Conservation (phyloP, 2,888 invertebrate species). For the Oscheius onirici region DNA sequence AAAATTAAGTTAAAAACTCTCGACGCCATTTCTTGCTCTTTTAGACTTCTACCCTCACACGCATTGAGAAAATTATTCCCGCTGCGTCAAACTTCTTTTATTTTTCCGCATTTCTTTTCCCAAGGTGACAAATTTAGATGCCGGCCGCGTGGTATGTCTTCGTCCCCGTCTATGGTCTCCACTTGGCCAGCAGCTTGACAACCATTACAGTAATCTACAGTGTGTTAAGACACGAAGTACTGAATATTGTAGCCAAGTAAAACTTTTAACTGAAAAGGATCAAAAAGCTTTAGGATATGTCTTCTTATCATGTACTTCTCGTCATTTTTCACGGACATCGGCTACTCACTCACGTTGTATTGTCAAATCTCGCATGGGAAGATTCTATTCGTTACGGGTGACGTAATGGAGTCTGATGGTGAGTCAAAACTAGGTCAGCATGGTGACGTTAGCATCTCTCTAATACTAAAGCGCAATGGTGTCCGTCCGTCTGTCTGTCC, state of each 20-base stretch:
- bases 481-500: no score
- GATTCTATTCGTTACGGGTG: background rate
- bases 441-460: no score
- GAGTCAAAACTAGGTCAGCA: background rate
- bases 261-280: background rate
- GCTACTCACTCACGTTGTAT: constrained; percentile 7
- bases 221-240: constrained; percentile 6
- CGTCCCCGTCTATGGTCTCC: constrained; percentile 13
- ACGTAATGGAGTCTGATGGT: background rate
- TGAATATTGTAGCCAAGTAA: constrained; percentile 16
- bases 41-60: no score
- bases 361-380: constrained; percentile 14
- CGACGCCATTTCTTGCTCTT: no score
- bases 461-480: no score
- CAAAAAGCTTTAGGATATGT: background rate
- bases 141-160: constrained; percentile 11
- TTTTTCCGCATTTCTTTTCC: no score
- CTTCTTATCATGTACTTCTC: constrained; percentile 16
- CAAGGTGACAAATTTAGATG: background rate
- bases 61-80: no score
- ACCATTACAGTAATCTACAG: constrained; percentile 14
- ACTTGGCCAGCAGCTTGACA: constrained; percentile 10
- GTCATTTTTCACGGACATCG: constrained; percentile 11
- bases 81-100: no score
- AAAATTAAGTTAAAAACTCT: no score